Conservation (phyloP, 2,888 invertebrate species). For the Machimus rusticus region DNA sequence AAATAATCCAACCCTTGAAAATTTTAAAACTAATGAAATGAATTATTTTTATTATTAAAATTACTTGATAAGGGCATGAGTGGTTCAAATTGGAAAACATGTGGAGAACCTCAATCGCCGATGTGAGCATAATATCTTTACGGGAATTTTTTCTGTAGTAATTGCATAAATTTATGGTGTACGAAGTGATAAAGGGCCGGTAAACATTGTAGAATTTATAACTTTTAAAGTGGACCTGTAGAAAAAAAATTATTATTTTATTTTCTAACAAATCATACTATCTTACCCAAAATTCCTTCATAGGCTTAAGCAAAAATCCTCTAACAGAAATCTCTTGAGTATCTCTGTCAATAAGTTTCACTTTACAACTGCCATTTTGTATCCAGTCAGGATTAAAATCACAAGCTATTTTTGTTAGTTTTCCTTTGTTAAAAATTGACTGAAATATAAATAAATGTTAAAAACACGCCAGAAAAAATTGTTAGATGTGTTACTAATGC, state of each 20-base stretch:
- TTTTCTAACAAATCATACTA: not conserved
- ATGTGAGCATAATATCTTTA: not conserved
- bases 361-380: not conserved
- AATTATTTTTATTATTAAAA: not conserved
- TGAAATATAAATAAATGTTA: not conserved
- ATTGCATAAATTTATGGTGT: not conserved
- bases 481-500: not conserved
- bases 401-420: not conserved
- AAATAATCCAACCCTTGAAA: not conserved
- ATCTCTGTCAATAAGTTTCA: not conserved
- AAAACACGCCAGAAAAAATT: not conserved
- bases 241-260: not conserved
- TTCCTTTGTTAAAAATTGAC: not conserved
- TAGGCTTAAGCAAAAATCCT: not conserved
- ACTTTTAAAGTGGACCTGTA: not conserved
- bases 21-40: not conserved
- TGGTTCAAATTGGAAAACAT: not conserved
- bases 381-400: not conserved
- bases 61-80: not conserved
- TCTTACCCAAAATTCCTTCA: not conserved
- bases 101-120: not conserved
- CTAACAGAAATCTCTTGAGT: not conserved
- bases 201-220: not conserved
- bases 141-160: not conserved
- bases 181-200: not conserved